Conservation (phyloP, 2,888 invertebrate species). For the Drosophila meridiana region DNA sequence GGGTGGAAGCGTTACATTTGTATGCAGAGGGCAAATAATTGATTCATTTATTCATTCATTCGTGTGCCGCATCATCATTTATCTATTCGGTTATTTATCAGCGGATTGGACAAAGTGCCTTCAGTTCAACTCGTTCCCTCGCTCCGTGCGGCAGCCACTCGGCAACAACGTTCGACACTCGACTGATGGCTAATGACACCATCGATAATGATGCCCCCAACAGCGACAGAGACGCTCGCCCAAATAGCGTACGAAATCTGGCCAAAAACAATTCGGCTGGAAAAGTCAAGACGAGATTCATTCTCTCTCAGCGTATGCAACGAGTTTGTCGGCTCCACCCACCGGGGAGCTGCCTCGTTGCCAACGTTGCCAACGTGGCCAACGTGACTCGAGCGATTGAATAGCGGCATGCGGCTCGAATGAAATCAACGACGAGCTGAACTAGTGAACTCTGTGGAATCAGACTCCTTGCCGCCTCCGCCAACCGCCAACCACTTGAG, state of each 20-base stretch:
- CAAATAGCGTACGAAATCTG: conserved; percentile 21
- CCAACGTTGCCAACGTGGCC: background rate
- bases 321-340: conserved; percentile 31
- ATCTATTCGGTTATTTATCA: conserved; percentile 49
- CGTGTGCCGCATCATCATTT: conserved; percentile 38
- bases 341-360: background rate
- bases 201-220: conserved; percentile 69
- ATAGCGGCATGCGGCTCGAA: conserved; percentile 53
- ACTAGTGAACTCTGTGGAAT: conserved; percentile 23
- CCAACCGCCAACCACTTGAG: conserved; percentile 47
- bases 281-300: conserved; percentile 71
- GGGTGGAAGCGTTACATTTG: conserved; percentile 24
- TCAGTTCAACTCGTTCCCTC: conserved; percentile 3
- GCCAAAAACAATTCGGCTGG: conserved; percentile 57
- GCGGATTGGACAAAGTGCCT: conserved; percentile 31
- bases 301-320: conserved; percentile 60
- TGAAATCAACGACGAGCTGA: conserved; percentile 53
- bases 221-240: conserved; percentile 11
- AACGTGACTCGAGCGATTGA: conserved; percentile 57
- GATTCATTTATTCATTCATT: conserved; percentile 42
- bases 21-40: conserved; percentile 46
- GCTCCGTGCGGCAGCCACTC: conserved; percentile 5
- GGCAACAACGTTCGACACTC: conserved; percentile 29
- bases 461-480: background rate
- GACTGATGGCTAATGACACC: conserved; percentile 69